These are phyloP conservation scores for Pituophis catenifer DNA, from an alignment of 2,113 vertebrate genomes.

Conservation along the genomic window DNA sequence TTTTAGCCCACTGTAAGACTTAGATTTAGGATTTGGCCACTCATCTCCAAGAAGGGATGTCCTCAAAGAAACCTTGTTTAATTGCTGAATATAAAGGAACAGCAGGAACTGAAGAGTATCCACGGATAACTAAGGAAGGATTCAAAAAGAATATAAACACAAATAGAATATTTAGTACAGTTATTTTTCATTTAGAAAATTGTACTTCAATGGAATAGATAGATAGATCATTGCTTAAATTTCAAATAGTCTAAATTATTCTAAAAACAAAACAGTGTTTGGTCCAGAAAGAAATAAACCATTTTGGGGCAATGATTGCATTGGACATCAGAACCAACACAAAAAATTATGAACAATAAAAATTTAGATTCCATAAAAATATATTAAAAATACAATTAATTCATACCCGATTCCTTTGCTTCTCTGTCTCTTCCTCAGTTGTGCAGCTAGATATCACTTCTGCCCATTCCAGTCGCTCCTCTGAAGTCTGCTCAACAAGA, in stretches of 20 bases:
- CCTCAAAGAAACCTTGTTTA: conserved; percentile 88
- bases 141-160: not conserved
- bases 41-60: conserved; percentile 90
- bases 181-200: not conserved
- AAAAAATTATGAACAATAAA: not conserved
- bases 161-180: not conserved
- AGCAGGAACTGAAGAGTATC: conserved; percentile 93
- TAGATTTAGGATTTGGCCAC: conserved; percentile 84
- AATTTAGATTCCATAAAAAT: not conserved
- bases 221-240: not conserved
- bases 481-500: conserved; percentile 65
- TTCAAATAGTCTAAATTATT: not conserved
- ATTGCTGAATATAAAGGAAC: conserved; percentile 91
- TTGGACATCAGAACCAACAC: not conserved
- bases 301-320: not conserved
- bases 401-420: conserved; percentile 80
- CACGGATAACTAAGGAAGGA: conserved; percentile 79
- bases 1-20: conserved; percentile 70
- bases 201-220: not conserved
- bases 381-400: not conserved
- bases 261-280: not conserved
- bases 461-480: conserved; percentile 82
- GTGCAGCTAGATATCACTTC: conserved; percentile 82
- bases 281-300: not conserved
- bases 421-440: conserved; percentile 80